Conservation (phyloP, 1,140 invertebrate genomes). For the Hyphantria cunea region DNA sequence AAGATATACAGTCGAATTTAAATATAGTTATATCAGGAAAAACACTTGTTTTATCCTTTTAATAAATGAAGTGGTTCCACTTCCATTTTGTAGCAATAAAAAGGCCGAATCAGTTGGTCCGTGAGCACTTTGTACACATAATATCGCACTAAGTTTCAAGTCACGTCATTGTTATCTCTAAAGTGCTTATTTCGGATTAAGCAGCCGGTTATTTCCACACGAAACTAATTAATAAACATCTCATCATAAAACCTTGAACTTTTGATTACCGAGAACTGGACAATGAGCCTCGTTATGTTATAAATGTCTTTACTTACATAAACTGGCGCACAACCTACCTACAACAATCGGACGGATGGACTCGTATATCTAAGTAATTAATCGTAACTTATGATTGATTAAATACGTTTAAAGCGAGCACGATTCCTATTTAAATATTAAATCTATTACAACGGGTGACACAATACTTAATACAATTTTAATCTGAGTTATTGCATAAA, state of each 20-base stretch:
- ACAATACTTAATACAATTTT: conserved; percentile 74
- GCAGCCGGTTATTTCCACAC: conserved; percentile 59
- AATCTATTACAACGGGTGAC: conserved; percentile 72
- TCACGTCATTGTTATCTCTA: conserved; percentile 64
- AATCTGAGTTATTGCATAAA: conserved; percentile 67
- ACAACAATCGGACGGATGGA: conserved; percentile 57
- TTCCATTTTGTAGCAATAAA: background rate
- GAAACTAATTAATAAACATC: conserved; percentile 77
- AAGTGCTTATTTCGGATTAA: conserved; percentile 62
- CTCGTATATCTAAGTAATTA: conserved; percentile 75
- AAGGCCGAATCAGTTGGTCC: conserved; percentile 16
- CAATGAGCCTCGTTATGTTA: conserved; percentile 73
- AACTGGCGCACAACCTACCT: conserved; percentile 37
- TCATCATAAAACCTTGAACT: conserved; percentile 75
- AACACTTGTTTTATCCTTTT: conserved; percentile 24
- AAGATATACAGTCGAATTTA: conserved; percentile 18
- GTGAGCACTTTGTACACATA: conserved; percentile 47
- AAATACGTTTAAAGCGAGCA: conserved; percentile 76
- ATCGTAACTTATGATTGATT: conserved; percentile 80
- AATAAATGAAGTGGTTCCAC: conserved; percentile 19
- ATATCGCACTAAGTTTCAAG: conserved; percentile 50
- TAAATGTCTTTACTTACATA: conserved; percentile 62
- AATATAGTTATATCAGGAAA: conserved; percentile 20
- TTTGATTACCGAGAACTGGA: conserved; percentile 68
- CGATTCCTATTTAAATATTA: conserved; percentile 78